Conservation (phyloP, 2,797 vertebrate species). For the Momotus momota region DNA sequence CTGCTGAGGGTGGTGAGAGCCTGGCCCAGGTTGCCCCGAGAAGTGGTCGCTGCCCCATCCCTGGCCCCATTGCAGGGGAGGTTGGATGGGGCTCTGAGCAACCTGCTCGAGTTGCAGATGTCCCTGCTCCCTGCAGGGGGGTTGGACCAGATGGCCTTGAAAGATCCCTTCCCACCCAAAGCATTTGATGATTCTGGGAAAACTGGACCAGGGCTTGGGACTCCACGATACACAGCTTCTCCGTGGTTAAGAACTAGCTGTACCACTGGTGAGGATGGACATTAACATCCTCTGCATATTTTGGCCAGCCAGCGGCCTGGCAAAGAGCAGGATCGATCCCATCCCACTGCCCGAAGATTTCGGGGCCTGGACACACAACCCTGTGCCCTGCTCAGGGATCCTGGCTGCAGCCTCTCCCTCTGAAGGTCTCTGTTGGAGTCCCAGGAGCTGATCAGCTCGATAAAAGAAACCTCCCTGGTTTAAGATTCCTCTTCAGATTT, state of each 20-base stretch:
- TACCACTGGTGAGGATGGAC: not conserved
- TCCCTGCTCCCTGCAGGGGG: no score
- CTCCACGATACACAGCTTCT: not conserved
- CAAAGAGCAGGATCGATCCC: not conserved
- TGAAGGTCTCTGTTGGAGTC: not conserved
- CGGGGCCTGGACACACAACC: no score
- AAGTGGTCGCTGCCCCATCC: no score
- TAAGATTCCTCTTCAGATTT: not conserved
- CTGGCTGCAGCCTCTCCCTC: rapidly evolving
- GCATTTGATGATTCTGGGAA: no score
- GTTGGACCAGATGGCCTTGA: no score
- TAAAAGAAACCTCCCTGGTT: not conserved
- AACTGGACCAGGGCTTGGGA: no score
- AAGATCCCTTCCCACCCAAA: no score
- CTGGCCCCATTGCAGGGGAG: no score
- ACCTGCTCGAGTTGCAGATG: no score
- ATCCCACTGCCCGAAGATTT: rapidly evolving
- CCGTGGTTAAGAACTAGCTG: not conserved
- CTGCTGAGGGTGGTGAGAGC: no score
- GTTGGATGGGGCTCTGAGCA: no score
- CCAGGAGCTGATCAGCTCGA: rapidly evolving
- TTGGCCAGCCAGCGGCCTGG: not conserved
- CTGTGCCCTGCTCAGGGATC: not conserved
- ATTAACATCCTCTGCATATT: not conserved
- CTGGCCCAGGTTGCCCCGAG: no score